These are phyloP conservation scores for Oncorhynchus tshawytscha DNA, from an alignment of 2,113 vertebrate species.

Conservation along the genomic window DNA sequence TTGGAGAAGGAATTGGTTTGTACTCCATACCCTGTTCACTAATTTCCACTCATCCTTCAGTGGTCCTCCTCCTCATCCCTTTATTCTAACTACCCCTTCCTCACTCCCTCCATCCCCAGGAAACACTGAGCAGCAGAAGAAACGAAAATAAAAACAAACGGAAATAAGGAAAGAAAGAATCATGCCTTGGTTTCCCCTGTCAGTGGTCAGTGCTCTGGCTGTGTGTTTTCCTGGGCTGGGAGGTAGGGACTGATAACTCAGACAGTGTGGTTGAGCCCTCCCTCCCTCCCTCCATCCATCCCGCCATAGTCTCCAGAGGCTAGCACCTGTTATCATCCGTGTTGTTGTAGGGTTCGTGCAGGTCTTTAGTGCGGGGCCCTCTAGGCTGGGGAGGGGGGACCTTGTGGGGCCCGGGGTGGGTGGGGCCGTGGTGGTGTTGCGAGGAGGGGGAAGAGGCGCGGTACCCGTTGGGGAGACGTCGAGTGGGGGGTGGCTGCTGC, in stretches of 20 bases:
- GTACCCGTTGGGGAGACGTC: slow-evolving; percentile 87
- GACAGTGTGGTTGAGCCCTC: background rate
- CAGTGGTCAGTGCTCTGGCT: slow-evolving; percentile 58
- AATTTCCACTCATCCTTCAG: slow-evolving; percentile 26
- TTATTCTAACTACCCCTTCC: slow-evolving; percentile 30
- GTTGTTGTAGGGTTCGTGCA: slow-evolving; percentile 87
- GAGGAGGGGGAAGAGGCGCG: slow-evolving; percentile 79
- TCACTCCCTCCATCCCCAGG: slow-evolving; percentile 28
- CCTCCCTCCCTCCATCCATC: slow-evolving; percentile 26
- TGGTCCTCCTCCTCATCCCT: slow-evolving; percentile 39
- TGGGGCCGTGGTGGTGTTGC: slow-evolving; percentile 70
- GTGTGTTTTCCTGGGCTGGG: slow-evolving; percentile 32
- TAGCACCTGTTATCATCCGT: slow-evolving; percentile 94
- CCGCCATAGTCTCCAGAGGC: slow-evolving; percentile 61
- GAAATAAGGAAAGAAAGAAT: slow-evolving; percentile 61
- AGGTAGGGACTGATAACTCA: background rate
- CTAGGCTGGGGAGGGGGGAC: slow-evolving; percentile 69
- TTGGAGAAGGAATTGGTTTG: slow-evolving; percentile 29
- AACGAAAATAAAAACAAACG: slow-evolving; percentile 44
- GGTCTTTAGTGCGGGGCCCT: slow-evolving; percentile 77
- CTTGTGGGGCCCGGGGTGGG: slow-evolving; percentile 74
- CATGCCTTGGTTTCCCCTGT: slow-evolving; percentile 53
- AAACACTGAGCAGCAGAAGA: slow-evolving; percentile 57
- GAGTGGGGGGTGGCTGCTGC: slow-evolving; percentile 62
- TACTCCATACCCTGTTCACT: slow-evolving; percentile 22